These are phyloP conservation scores for Lampropteryx suffumata DNA, from an alignment of 2,888 invertebrate species.

Conservation along the genomic window DNA sequence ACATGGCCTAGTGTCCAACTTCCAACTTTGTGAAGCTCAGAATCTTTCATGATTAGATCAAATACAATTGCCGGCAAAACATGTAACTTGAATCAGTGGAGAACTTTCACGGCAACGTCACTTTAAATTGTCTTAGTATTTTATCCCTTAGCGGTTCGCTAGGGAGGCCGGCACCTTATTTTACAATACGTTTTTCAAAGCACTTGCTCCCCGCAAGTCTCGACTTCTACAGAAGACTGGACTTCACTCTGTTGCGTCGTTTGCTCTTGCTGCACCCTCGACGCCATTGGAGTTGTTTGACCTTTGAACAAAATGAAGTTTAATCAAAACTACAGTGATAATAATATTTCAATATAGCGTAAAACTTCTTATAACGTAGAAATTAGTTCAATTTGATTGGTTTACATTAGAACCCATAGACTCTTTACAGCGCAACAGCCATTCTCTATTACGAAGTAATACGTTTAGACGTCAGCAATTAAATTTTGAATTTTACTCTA, in stretches of 20 bases:
- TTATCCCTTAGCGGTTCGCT: not conserved
- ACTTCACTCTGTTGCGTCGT: conserved; percentile 44
- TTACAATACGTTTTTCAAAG: conserved; percentile 53
- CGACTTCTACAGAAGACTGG: conserved; percentile 62
- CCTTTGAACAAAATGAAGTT: conserved; percentile 46
- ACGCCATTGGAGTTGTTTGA: conserved; percentile 76
- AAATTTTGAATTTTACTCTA: too few species aligned
- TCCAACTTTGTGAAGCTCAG: too few species aligned
- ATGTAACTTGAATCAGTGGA: not conserved
- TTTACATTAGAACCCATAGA: too few species aligned
- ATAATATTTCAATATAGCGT: too few species aligned
- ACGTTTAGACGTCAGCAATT: too few species aligned
- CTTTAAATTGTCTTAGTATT: not conserved
- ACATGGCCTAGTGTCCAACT: too few species aligned
- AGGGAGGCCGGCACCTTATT: not conserved
- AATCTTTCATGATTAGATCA: too few species aligned
- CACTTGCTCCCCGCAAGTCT: conserved; percentile 59
- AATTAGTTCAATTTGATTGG: too few species aligned
- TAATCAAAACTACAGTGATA: not conserved
- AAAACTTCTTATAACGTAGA: too few species aligned
- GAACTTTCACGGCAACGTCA: not conserved
- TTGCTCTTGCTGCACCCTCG: conserved; percentile 62
- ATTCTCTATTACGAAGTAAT: too few species aligned
- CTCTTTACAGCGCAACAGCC: too few species aligned
- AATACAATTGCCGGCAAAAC: too few species aligned